phyloP scores from a whole-genome alignment of 2,113 vertebrate species.

The Psettodes erumei region DNA sequence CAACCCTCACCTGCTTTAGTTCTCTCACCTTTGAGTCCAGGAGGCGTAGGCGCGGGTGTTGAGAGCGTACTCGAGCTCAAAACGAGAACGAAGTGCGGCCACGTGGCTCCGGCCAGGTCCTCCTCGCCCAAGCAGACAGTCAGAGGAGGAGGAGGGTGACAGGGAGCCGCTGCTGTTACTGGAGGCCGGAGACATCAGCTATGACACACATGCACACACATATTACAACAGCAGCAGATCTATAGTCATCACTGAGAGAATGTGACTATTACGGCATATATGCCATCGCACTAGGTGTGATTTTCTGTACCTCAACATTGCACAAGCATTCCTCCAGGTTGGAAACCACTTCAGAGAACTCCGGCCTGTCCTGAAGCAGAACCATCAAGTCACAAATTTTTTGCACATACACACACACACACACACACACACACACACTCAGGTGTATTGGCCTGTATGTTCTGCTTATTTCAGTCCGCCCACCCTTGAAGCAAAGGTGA shows the following conservation, averaged over 20 bases:
- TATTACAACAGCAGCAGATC: background rate
- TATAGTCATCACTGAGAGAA: background rate
- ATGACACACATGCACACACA: constrained; percentile 3
- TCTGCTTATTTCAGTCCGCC: constrained; percentile 40
- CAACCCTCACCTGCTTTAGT: background rate
- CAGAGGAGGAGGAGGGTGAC: constrained; percentile 91
- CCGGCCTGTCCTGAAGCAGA: constrained; percentile 88
- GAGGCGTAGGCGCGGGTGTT: constrained; percentile 84
- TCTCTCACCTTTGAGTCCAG: constrained; percentile 87
- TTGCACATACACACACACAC: background rate
- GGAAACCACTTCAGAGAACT: constrained; percentile 93
- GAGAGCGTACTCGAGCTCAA: constrained; percentile 91
- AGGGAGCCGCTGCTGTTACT: constrained; percentile 96
- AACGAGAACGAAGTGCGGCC: constrained; percentile 88
- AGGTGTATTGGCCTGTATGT: constrained; percentile 12
- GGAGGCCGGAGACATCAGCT: constrained; percentile 95
- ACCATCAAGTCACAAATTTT: background rate
- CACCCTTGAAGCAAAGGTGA: constrained; percentile 71
- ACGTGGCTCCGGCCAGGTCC: constrained; percentile 91
- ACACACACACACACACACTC: constrained; percentile 9
- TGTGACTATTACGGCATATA: background rate
- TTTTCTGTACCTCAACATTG: constrained; percentile 89
- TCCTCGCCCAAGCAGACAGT: constrained; percentile 85
- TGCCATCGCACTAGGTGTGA: background rate
- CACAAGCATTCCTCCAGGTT: constrained; percentile 94